Evolutionary conservation across 2,797 vertebrate species (phyloP), one percentile per base, ranked within the genome.

Genomic region (Anas capensis): DNA sequence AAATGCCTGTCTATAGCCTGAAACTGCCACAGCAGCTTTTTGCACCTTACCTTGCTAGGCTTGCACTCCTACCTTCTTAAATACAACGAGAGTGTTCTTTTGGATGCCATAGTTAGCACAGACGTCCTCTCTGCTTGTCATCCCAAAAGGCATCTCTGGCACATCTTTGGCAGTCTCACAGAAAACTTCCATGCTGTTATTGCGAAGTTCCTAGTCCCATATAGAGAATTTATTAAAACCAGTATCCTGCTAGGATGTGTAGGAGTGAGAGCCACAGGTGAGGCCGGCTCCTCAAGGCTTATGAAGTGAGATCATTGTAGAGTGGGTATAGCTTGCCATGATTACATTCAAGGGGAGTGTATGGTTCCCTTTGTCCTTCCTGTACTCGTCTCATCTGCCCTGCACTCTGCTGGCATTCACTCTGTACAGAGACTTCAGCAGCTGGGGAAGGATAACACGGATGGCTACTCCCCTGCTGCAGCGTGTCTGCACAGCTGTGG

Each of bases 61-160:
- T 57, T 46, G 23, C 24, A 34, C 40, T 86, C 95, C 70, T 98
- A 99, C 99, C 98, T 98, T 98, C 96, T 97, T 98, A 72, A 99
- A 98, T 64, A 99, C 97, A 40, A 99, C 75, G 7, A 99, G 96
- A 3, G 97, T 97, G 84, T 99, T 98, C 33, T 97, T 93, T 27
- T 95, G 95, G 77, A 98, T 96, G 4, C 97, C 84, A 2, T 98
- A 99, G 89, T 94, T 97, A 23, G 77, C 94, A 38, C 97, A 92
- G 60, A 98, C 31, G 0, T 98, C 96, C 58, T 97, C 51, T 2
- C 96, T 98, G 82, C 93, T 87, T 51, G 98, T 98, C 84, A 98
- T 93, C 80, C 97, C 98, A 51, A 99, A 99, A 7, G 95, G 96
- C 40, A 99, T 64, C 66, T 99, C 99, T 24, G 99, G 98, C 62